Evolutionary conservation across 2,797 vertebrate genomes (phyloP).

Genomic region (Gymnopithys bicolor): DNA sequence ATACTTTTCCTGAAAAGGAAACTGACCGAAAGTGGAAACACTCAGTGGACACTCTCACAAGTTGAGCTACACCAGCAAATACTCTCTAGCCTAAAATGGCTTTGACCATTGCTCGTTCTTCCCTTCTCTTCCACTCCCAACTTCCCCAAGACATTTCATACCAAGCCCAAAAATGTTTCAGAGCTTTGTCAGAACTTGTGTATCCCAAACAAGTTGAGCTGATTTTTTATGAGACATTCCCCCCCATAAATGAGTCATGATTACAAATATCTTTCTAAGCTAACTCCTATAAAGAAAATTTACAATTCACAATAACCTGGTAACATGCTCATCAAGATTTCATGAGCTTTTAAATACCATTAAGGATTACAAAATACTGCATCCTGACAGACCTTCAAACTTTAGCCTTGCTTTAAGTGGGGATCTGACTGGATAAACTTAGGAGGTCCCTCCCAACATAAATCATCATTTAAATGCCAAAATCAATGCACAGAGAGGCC

Average conservation of each 20-base stretch:
- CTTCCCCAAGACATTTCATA: neutral
- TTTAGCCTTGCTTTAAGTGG: neutral
- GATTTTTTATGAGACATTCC: constrained; percentile 24
- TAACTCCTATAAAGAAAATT: neutral
- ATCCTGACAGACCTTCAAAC: neutral
- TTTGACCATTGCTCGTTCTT: neutral
- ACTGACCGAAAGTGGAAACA: neutral
- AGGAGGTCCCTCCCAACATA: neutral
- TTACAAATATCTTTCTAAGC: constrained; percentile 1
- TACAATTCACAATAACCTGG: neutral
- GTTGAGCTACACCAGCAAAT: neutral
- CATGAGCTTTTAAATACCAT: constrained; percentile 26
- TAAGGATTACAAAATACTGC: neutral
- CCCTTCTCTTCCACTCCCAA: neutral
- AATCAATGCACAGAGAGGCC: neutral
- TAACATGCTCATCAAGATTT: constrained; percentile 12
- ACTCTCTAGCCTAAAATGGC: neutral
- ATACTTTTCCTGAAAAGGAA: neutral
- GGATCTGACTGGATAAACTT: neutral
- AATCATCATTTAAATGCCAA: neutral
- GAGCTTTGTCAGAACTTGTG: constrained; percentile 35
- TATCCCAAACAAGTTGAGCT: neutral
- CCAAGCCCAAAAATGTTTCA: neutral
- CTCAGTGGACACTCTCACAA: neutral
- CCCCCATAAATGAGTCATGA: constrained; percentile 2